Evolutionary conservation across 1,140 invertebrate species (phyloP).

Genomic region (Zophobas morio): DNA sequence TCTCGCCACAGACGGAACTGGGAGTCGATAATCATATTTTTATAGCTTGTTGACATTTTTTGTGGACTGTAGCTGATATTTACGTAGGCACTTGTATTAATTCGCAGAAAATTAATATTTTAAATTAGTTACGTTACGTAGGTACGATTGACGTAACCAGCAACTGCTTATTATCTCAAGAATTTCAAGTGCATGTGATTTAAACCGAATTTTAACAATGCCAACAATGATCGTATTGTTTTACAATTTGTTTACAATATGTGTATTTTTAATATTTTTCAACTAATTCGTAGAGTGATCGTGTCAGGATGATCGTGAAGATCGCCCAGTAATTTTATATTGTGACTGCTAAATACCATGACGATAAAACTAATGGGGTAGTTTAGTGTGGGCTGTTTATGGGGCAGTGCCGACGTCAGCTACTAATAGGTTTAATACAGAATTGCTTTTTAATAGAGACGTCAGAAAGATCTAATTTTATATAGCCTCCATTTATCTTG

Average conservation of each 20-base stretch:
- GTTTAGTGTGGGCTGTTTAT: constrained; percentile 49
- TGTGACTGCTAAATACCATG: constrained; percentile 17
- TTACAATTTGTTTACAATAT: no score
- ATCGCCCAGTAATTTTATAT: background rate
- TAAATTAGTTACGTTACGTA: constrained; percentile 13
- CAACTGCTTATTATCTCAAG: constrained; percentile 1
- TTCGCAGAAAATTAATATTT: constrained; percentile 37
- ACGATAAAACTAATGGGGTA: constrained; percentile 51
- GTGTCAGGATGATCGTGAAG: background rate
- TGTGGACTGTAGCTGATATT: background rate
- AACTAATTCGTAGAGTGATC: background rate
- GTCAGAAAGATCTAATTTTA: constrained; percentile 53
- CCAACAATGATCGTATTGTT: no score
- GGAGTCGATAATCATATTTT: no score
- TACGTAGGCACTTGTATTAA: constrained; percentile 1
- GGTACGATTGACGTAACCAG: background rate
- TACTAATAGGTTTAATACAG: constrained; percentile 45
- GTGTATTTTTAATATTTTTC: background rate
- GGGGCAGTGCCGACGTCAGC: constrained; percentile 38
- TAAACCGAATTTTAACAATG: constrained; percentile 2
- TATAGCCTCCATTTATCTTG: constrained; percentile 46
- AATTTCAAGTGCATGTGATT: constrained; percentile 9
- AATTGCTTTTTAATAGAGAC: constrained; percentile 52
- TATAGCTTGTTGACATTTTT: constrained; percentile 1
- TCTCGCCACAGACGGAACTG: no score